Evolutionary conservation across 2,797 vertebrate genomes (phyloP).

Genomic region (Sebastes itinus): DNA sequence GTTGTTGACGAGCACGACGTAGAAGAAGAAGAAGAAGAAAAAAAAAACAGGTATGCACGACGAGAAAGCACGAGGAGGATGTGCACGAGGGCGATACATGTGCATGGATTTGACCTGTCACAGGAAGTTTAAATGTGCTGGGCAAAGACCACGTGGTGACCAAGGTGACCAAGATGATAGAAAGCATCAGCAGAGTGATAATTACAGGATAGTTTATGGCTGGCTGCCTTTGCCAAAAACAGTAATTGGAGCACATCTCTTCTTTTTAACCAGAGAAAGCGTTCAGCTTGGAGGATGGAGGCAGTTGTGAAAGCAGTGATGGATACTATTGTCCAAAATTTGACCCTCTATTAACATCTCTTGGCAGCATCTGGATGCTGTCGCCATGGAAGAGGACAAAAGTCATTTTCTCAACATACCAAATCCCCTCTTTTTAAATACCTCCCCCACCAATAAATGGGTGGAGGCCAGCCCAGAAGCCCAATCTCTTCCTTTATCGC

Average conservation of each 20-base stretch:
- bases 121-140: conserved; percentile 62
- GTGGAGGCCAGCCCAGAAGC: conserved; percentile 82
- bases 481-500: conserved; percentile 73
- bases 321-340: conserved; percentile 91
- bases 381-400: conserved; percentile 87
- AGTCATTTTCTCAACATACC: conserved; percentile 86
- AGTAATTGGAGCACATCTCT: conserved; percentile 89
- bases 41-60: neutral
- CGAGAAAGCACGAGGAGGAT: neutral
- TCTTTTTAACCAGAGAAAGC: conserved; percentile 86
- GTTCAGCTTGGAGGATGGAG: conserved; percentile 86
- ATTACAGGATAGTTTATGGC: conserved; percentile 73
- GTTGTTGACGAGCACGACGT: conserved; percentile 19
- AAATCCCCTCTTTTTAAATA: conserved; percentile 79
- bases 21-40: neutral
- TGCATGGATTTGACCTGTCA: conserved; percentile 47
- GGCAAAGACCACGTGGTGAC: conserved; percentile 63
- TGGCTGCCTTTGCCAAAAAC: conserved; percentile 84
- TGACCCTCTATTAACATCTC: conserved; percentile 95
- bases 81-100: conserved; percentile 34
- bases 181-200: conserved; percentile 66
- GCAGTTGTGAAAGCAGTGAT: conserved; percentile 90
- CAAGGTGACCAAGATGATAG: conserved; percentile 59
- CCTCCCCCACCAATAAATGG: conserved; percentile 81
- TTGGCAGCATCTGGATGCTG: conserved; percentile 92